phyloP scores from a whole-genome alignment of 2,888 invertebrate genomes.

The Tridacna gigas region DNA sequence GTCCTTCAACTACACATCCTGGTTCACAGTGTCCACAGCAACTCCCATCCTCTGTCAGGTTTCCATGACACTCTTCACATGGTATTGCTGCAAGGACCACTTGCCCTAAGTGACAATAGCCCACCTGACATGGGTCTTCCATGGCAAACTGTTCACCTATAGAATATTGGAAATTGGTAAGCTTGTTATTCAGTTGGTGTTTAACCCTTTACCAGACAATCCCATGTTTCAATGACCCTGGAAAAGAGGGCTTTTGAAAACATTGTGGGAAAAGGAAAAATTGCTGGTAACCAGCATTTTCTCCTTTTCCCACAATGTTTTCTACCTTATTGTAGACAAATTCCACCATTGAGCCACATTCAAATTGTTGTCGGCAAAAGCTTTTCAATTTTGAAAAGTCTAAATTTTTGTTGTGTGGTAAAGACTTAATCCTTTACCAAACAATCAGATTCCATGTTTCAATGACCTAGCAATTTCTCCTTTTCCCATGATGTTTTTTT shows the following conservation, averaged over 20 bases:
- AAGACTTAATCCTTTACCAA: no score
- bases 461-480: no score
- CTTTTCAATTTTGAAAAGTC: no score
- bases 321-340: background rate
- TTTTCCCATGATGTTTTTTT: no score
- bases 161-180: background rate
- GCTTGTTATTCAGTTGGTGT: no score
- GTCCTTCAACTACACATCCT: constrained; percentile 5
- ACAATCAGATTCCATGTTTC: no score
- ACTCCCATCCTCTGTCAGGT: background rate
- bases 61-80: constrained; percentile 3
- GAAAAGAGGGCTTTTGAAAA: no score
- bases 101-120: constrained; percentile 3
- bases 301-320: constrained; percentile 5
- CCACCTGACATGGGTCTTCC: background rate
- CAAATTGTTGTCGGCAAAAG: no score
- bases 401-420: no score
- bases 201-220: no score
- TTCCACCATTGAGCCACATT: no score
- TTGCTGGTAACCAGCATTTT: background rate
- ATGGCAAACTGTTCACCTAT: background rate
- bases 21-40: constrained; percentile 17
- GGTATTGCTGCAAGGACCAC: background rate
- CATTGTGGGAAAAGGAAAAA: background rate
- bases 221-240: no score